Conservation (phyloP, 30 jellyfish, hydroid and myxozoan genomes). For the Aurelia sp. region DNA sequence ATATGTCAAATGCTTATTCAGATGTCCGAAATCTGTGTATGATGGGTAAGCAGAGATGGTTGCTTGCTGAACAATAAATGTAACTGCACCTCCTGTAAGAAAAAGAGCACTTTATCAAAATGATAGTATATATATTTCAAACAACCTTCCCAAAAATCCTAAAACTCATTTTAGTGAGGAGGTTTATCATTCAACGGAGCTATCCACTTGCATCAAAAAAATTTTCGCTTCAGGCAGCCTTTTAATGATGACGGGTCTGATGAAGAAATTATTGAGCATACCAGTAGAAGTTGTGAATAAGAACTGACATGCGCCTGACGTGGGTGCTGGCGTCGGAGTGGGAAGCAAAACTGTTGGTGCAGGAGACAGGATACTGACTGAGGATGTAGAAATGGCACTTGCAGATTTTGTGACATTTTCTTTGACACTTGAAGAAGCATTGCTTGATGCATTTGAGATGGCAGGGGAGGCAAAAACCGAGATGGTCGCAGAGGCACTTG, state of each 20-base stretch:
- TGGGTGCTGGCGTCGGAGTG: not conserved
- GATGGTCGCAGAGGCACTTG: not conserved
- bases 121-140: no score
- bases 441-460: conserved; percentile 2
- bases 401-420: not conserved
- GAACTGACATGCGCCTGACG: conserved; percentile 41
- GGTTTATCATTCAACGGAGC: no score
- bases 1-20: conserved; percentile 39
- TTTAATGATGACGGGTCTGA: no score
- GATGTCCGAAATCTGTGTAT: conserved; percentile 22
- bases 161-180: no score
- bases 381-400: not conserved
- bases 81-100: conserved; percentile 36
- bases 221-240: no score
- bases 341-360: conserved; percentile 20
- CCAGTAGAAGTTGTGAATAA: conserved; percentile 56
- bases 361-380: conserved; percentile 2
- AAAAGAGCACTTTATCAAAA: not conserved
- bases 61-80: conserved; percentile 15
- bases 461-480: not conserved
- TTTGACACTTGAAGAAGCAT: not conserved
- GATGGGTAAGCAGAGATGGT: conserved; percentile 47
- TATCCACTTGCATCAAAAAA: no score
- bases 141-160: no score
- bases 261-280: not conserved